Evolutionary conservation across 2,888 invertebrate species (phyloP).

Genomic region (Hydropsyche betteni): DNA sequence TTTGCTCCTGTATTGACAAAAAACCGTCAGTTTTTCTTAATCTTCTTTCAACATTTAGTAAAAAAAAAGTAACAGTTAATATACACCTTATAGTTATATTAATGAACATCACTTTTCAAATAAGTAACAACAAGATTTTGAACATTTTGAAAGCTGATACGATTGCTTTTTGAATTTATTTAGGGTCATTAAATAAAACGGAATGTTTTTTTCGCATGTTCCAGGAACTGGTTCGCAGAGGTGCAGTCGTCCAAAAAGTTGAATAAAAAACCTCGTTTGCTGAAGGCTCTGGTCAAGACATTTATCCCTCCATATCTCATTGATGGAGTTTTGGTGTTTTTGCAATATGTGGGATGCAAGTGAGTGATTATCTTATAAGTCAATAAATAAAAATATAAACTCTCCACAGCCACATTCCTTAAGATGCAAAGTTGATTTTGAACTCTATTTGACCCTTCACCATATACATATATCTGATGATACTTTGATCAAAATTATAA

Average conservation of each 20-base stretch:
- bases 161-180: slow-evolving; percentile 6
- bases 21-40: too few relatives aligned
- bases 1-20: not conserved
- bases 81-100: too few relatives aligned
- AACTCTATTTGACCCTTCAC: slow-evolving; percentile 24
- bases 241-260: slow-evolving; percentile 58
- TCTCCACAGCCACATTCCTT: slow-evolving; percentile 13
- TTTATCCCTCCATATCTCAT: slow-evolving; percentile 68
- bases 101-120: too few relatives aligned
- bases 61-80: too few relatives aligned
- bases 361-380: slow-evolving; percentile 51
- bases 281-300: slow-evolving; percentile 66
- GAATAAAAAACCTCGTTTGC: slow-evolving; percentile 67
- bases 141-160: not conserved
- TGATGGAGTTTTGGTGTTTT: slow-evolving; percentile 66
- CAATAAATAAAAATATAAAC: not conserved
- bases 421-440: not conserved
- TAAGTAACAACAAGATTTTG: slow-evolving; percentile 5
- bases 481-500: too few relatives aligned
- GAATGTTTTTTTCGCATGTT: slow-evolving; percentile 39
- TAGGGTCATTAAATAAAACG: slow-evolving; percentile 38
- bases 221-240: slow-evolving; percentile 70
- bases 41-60: too few relatives aligned
- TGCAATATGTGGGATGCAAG: slow-evolving; percentile 66
- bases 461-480: too few relatives aligned